A percentile compares a stretch with the other conserved stretches of the same genome.
Evolutionary conservation across 2,113 vertebrate genomes (phyloP).

Genomic region (Marcusenius ussheri): DNA sequence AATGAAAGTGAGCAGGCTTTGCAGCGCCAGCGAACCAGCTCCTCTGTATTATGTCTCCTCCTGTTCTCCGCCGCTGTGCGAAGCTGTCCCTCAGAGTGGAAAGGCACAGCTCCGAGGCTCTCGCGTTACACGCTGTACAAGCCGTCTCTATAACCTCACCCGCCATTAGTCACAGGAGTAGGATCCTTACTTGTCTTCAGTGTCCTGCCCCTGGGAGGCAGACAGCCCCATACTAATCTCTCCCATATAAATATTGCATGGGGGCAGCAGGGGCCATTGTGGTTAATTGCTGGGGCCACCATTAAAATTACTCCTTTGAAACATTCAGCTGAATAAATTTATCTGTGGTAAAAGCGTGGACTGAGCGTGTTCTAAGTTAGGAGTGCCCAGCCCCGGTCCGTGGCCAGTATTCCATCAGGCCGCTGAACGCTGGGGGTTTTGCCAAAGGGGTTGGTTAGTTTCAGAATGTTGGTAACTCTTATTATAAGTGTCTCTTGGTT

Average conservation of each 20-base stretch:
- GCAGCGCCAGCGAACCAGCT: neutral
- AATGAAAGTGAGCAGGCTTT: neutral
- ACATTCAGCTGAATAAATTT: neutral
- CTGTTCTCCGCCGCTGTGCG: neutral
- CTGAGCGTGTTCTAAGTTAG: neutral
- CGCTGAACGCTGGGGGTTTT: neutral
- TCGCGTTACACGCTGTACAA: neutral
- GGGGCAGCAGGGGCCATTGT: neutral
- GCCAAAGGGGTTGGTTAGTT: neutral
- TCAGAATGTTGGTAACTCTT: neutral
- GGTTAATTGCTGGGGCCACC: neutral
- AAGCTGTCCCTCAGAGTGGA: neutral
- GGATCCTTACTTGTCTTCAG: neutral
- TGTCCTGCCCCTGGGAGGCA: neutral
- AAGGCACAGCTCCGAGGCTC: neutral
- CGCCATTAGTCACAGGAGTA: neutral
- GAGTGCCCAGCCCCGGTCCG: neutral
- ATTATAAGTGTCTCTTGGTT: neutral
- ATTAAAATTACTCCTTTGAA: neutral
- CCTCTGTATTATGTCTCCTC: neutral
- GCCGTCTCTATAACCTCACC: neutral
- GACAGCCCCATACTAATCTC: neutral
- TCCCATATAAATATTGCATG: neutral
- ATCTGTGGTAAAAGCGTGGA: neutral
- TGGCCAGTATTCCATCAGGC: neutral